Evolutionary conservation across 2,888 invertebrate species (phyloP), one percentile per base, ranked within the genome.

Genomic region (Agriotes lineatus): DNA sequence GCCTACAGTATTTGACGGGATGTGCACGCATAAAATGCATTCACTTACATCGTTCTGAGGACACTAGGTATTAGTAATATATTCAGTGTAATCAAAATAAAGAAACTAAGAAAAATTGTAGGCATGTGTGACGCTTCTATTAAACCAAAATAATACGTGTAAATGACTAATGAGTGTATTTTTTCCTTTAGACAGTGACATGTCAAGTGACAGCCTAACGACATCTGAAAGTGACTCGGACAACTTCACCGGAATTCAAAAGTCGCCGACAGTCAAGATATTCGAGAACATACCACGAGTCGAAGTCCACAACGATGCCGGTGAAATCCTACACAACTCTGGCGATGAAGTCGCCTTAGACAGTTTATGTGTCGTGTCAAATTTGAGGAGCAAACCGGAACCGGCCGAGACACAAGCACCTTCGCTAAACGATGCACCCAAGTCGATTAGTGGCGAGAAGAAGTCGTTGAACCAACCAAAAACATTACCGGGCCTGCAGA

Each of bases 141-240:
- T n/a, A 33, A 33, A 9, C 1, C 16, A 14, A 42, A 42, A 1
- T 18, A 35, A 30, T 19, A 22, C 10, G n/a, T n/a, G n/a, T n/a
- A n/a, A n/a, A n/a, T n/a, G n/a, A n/a, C n/a, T n/a, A n/a, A n/a
- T n/a, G n/a, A 30, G 1, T 33, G 7, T 25, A 50, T 30, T 44
- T 39, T 37, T 2, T 16, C 4, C 35, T 67, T 19, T 10, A 4
- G 81, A 76, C 20, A 82, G 81, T 1, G 88, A 89, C 67, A 85
- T 90, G 42, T 90, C 90, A 16, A 88, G 89, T 0, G 91, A 92
- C 76, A 90, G 90, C 0, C 74, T 86, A 81, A 91, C 84, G 72
- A 91, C 25, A 25, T 83, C 72, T 88, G 81, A 83, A 2, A 78
- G 75, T 6, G 82, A 82, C 22, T 71, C 77, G 0, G 80, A 77